A percentile compares a stretch with the other conserved stretches of the same genome.
Evolutionary conservation across 2,888 invertebrate species (phyloP).

Genomic region (Parnassius mnemosyne): DNA sequence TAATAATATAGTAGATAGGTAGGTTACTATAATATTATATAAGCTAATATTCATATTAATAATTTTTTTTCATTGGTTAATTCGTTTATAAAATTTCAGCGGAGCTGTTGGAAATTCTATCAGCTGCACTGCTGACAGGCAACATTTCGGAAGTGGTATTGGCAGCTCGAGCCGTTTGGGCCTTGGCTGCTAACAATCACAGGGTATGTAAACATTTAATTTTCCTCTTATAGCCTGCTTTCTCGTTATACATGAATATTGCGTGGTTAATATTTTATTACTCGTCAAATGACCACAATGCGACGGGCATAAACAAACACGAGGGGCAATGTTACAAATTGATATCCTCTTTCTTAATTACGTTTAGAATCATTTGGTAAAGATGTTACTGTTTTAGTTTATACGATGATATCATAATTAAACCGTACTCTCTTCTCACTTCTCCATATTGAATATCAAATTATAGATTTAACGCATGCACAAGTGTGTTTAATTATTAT

Average conservation of each 20-base stretch:
- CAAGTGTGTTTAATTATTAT: too few species aligned
- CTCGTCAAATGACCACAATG: not conserved
- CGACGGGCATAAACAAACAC: not conserved
- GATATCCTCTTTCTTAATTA: not conserved
- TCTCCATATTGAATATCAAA: too few species aligned
- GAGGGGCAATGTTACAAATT: not conserved
- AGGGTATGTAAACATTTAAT: conserved; percentile 64
- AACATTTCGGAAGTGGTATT: conserved; percentile 57
- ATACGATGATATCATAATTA: too few species aligned
- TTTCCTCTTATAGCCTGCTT: not conserved
- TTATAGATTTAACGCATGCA: too few species aligned
- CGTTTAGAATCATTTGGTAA: not conserved
- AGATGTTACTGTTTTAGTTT: conserved; percentile 11
- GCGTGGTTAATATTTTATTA: conserved; percentile 1
- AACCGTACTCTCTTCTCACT: too few species aligned
- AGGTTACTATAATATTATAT: too few species aligned
- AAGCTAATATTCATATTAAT: too few species aligned
- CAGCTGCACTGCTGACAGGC: conserved; percentile 58
- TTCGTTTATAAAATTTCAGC: conserved; percentile 38
- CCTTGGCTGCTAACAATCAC: conserved; percentile 85
- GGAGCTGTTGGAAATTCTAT: conserved; percentile 61
- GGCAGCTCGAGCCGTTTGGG: conserved; percentile 82
- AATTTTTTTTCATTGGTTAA: too few species aligned
- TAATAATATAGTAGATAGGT: too few species aligned
- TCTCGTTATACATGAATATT: not conserved